Evolutionary conservation across 2,888 invertebrate species (phyloP).

Genomic region (Dolichomitus sp.): DNA sequence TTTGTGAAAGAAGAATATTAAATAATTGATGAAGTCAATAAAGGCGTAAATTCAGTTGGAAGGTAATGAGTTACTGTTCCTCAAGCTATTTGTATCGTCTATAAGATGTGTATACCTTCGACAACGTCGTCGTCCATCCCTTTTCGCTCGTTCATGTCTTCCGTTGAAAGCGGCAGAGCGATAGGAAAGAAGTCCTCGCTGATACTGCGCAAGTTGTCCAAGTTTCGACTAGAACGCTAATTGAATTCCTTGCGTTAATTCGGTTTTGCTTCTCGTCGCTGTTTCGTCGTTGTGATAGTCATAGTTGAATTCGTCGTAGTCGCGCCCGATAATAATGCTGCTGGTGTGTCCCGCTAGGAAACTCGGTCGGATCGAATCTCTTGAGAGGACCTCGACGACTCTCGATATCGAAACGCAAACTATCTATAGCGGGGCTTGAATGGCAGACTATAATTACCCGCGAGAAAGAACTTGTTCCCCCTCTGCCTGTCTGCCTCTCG

Average conservation of each 20-base stretch:
- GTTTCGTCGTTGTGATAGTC: constrained; percentile 65
- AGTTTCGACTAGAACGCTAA: constrained; percentile 64
- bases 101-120: constrained; percentile 22
- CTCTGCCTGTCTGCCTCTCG: neutral
- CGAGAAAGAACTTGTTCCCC: constrained; percentile 56
- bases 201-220: constrained; percentile 39
- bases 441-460: constrained; percentile 70
- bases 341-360: constrained; percentile 20
- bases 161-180: neutral
- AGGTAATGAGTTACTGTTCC: too few relatives aligned
- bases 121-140: neutral
- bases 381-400: constrained; percentile 41
- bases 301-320: constrained; percentile 53
- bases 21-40: neutral
- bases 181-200: constrained; percentile 30
- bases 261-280: constrained; percentile 69
- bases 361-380: constrained; percentile 59
- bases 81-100: neutral
- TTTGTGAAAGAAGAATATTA: too few relatives aligned
- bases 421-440: constrained; percentile 29
- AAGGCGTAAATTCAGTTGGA: neutral
- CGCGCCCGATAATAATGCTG: constrained; percentile 46
- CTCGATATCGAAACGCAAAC: constrained; percentile 60
- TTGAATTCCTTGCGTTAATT: constrained; percentile 73
- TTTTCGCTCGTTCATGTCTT: constrained; percentile 5